A percentile compares a stretch with the other conserved stretches of the same genome.
phyloP scores from a whole-genome alignment of 1,140 invertebrate genomes.

The Colletes latitarsis region DNA sequence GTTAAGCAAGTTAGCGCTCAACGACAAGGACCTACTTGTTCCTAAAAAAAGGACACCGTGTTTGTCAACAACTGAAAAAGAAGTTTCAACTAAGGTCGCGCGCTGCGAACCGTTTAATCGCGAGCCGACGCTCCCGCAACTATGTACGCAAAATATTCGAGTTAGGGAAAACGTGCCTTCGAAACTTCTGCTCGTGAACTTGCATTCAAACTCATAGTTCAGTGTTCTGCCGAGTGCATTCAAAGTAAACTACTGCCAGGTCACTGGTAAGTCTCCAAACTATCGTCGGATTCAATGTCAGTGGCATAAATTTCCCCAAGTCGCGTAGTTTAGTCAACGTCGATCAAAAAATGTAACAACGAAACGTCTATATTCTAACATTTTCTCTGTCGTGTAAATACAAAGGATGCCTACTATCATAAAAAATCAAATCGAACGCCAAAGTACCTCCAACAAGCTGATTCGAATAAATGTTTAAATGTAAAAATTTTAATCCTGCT shows the following conservation, averaged over 20 bases:
- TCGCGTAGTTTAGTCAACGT: conserved; percentile 11
- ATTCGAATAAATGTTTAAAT: too few species aligned
- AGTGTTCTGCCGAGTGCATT: conserved; percentile 52
- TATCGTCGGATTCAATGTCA: conserved; percentile 46
- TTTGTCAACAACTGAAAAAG: conserved; percentile 50
- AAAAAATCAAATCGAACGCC: too few species aligned
- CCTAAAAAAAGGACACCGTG: conserved; percentile 23
- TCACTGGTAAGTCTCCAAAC: conserved; percentile 45
- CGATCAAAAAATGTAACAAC: not conserved
- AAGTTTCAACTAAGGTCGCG: conserved; percentile 52
- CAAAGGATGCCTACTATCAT: too few species aligned
- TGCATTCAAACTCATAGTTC: conserved; percentile 58
- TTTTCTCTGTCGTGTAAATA: not conserved
- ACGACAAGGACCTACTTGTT: conserved; percentile 45
- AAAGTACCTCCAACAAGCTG: too few species aligned
- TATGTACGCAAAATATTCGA: conserved; percentile 57
- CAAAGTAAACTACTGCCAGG: conserved; percentile 55
- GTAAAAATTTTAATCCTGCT: too few species aligned
- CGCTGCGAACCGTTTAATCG: conserved; percentile 53
- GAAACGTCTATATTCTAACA: not conserved
- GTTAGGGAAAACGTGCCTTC: conserved; percentile 48
- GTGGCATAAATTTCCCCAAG: conserved; percentile 31
- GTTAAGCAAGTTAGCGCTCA: conserved; percentile 60
- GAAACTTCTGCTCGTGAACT: conserved; percentile 38
- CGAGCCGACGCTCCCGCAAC: conserved; percentile 24